Conservation (phyloP, 1,140 invertebrate species). For the Bombyx mori region DNA sequence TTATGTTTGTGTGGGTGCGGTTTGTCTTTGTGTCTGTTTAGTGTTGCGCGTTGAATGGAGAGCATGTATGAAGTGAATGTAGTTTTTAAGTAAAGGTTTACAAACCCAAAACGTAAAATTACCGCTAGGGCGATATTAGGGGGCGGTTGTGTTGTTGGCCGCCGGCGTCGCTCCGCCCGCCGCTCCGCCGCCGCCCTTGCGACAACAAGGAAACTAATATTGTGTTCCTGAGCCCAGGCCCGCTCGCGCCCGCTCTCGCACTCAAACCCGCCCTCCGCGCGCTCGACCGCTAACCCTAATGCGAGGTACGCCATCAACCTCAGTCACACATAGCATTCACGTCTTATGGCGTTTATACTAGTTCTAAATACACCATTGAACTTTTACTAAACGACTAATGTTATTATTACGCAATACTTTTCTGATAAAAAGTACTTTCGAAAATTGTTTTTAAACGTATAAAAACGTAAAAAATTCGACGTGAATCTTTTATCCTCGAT, state of each 20-base stretch:
- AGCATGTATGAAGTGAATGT: slow-evolving; percentile 35
- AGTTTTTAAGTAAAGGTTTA: slow-evolving; percentile 69
- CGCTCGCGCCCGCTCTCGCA: slow-evolving; percentile 35
- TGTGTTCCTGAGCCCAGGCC: slow-evolving; percentile 64
- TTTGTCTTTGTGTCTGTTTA: neutral
- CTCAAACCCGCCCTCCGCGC: slow-evolving; percentile 50
- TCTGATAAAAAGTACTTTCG: too few species aligned
- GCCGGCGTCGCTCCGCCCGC: slow-evolving; percentile 63
- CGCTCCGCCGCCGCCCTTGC: slow-evolving; percentile 69
- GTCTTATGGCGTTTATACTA: slow-evolving; percentile 1
- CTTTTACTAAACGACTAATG: slow-evolving; percentile 14
- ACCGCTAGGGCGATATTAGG: slow-evolving; percentile 67
- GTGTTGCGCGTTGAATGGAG: slow-evolving; percentile 9
- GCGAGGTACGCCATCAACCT: slow-evolving; percentile 16
- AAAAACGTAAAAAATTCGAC: too few species aligned
- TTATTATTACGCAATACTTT: too few species aligned
- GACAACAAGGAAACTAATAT: slow-evolving; percentile 73
- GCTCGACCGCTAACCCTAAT: slow-evolving; percentile 13
- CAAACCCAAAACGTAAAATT: slow-evolving; percentile 70
- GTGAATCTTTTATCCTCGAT: too few species aligned
- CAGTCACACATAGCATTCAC: neutral
- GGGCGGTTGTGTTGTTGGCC: slow-evolving; percentile 58
- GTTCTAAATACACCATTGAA: slow-evolving; percentile 9
- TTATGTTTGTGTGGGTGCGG: slow-evolving; percentile 5
- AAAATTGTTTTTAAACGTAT: too few species aligned